phyloP scores from a whole-genome alignment of 2,113 vertebrate genomes.

The Lathamus discolor region DNA sequence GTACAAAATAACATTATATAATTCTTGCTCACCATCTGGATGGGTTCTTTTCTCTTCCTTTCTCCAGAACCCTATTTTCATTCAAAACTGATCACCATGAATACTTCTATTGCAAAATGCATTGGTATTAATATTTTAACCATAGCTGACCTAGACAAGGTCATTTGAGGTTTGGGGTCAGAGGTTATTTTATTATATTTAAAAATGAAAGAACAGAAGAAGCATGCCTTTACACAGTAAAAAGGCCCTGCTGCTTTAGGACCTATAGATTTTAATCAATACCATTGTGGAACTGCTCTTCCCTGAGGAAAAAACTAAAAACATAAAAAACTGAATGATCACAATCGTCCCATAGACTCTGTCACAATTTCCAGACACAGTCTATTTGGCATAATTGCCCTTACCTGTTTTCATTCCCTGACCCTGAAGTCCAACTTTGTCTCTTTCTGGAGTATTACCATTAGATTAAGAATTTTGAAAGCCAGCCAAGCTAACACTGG shows the following conservation, averaged over 20 bases:
- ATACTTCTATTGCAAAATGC: neutral
- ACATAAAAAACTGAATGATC: neutral
- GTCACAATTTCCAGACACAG: neutral
- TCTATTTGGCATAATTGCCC: neutral
- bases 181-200: conserved; percentile 1
- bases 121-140: neutral
- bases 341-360: neutral
- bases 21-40: neutral
- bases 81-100: neutral
- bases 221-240: neutral
- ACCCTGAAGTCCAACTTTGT: neutral
- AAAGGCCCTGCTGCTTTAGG: neutral
- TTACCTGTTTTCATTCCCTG: neutral
- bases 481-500: neutral
- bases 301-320: neutral
- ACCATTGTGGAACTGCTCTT: neutral
- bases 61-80: neutral
- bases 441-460: neutral
- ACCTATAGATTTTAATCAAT: neutral
- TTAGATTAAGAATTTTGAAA: neutral
- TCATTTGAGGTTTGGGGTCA: neutral
- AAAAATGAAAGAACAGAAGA: neutral
- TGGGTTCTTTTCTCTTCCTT: neutral
- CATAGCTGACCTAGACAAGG: neutral
- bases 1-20: neutral